These are phyloP conservation scores for Scaptomyza parva DNA, from an alignment of 2,888 invertebrate species.

Conservation along the genomic window DNA sequence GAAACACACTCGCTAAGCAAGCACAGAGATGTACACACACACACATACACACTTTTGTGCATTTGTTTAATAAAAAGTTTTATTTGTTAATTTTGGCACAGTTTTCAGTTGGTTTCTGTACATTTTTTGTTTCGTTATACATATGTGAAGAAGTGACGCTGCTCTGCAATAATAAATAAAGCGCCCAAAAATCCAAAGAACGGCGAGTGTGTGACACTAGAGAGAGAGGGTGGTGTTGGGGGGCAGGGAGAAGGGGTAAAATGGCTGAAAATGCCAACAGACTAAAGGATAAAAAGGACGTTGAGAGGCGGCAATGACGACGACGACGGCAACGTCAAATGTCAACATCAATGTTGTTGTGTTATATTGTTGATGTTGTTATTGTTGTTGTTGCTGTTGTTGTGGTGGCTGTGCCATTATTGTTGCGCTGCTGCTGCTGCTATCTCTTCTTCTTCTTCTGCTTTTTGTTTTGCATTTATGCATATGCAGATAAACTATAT, in stretches of 20 bases:
- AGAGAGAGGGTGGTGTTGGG: neutral
- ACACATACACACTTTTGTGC: constrained; percentile 43
- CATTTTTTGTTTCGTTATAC: constrained; percentile 42
- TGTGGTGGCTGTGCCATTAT: constrained; percentile 42
- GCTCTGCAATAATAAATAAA: constrained; percentile 74
- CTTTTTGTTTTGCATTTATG: constrained; percentile 64
- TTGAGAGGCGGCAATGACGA: constrained; percentile 47
- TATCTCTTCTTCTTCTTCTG: constrained; percentile 30
- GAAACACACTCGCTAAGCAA: constrained; percentile 45
- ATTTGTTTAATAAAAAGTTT: constrained; percentile 75
- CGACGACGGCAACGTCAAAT: constrained; percentile 78
- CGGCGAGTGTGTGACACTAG: neutral
- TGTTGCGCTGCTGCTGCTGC: constrained; percentile 22
- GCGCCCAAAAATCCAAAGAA: constrained; percentile 39
- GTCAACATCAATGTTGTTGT: constrained; percentile 73
- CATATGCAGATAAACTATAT: constrained; percentile 41
- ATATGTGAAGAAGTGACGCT: constrained; percentile 51
- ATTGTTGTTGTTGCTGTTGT: constrained; percentile 14
- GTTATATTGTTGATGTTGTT: constrained; percentile 34
- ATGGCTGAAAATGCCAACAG: constrained; percentile 52
- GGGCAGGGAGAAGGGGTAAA: constrained; percentile 8
- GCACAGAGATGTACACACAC: constrained; percentile 45
- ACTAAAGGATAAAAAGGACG: constrained; percentile 51
- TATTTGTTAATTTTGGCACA: constrained; percentile 75
- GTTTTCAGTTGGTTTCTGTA: constrained; percentile 47